phyloP scores from a whole-genome alignment of 2,797 vertebrate species.

The Pelobates cultripes region DNA sequence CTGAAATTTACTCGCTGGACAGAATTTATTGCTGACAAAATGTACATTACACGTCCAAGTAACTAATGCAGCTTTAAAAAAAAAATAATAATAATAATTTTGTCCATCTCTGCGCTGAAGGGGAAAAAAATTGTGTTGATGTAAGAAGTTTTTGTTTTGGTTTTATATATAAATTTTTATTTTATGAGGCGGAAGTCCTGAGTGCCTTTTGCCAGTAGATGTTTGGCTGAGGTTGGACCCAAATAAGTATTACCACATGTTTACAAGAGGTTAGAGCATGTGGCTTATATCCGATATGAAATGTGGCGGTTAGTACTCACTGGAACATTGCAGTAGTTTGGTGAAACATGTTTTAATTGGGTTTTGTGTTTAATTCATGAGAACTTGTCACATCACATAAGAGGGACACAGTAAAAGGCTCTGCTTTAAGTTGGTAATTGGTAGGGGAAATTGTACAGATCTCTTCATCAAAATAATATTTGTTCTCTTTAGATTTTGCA shows the following conservation, averaged over 20 bases:
- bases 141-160: background rate
- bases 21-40: background rate
- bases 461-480: too few relatives aligned
- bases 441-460: too few relatives aligned
- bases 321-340: constrained; percentile 1
- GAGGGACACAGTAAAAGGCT: too few relatives aligned
- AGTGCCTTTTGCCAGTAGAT: constrained; percentile 19
- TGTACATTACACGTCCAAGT: background rate
- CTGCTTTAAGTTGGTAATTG: too few relatives aligned
- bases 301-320: constrained; percentile 15
- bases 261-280: constrained; percentile 19
- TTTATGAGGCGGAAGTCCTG: constrained; percentile 36
- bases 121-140: constrained; percentile 24
- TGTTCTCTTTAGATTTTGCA: too few relatives aligned
- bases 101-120: background rate
- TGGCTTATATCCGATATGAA: constrained; percentile 31
- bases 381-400: too few relatives aligned
- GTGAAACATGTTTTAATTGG: background rate
- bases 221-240: constrained; percentile 23
- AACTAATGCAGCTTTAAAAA: too few relatives aligned
- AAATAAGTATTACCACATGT: constrained; percentile 37
- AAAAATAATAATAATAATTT: background rate
- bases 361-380: background rate
- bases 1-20: background rate
- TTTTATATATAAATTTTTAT: background rate